A percentile compares a stretch with the other conserved stretches of the same genome.
phyloP scores from a whole-genome alignment of 2,113 vertebrate genomes.

The Oxygymnocypris stewartii region DNA sequence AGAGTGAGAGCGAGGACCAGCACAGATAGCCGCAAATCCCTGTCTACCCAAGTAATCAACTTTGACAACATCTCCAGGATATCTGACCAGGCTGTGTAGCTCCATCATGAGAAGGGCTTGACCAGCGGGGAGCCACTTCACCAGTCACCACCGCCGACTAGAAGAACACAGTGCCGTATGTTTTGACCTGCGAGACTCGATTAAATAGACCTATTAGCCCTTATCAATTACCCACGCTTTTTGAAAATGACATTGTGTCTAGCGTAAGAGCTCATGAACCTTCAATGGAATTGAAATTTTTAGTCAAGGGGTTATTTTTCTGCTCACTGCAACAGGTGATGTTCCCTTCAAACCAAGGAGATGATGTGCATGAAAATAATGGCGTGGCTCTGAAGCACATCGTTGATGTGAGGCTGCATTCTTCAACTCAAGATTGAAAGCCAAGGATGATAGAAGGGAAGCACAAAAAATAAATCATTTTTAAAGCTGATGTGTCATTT shows the following conservation, averaged over 20 bases:
- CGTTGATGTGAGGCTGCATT: neutral
- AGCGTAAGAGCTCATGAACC: neutral
- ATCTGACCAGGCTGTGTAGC: conserved; percentile 86
- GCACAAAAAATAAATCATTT: neutral
- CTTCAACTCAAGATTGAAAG: neutral
- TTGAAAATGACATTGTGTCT: conserved; percentile 13
- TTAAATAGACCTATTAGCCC: conserved; percentile 5
- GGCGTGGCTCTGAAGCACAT: neutral
- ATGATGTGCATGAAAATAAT: conserved; percentile 32
- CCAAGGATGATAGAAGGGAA: neutral
- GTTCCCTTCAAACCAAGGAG: neutral
- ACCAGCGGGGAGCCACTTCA: neutral
- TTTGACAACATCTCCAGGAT: conserved; percentile 86
- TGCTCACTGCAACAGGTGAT: neutral
- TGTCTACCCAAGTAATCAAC: conserved; percentile 89
- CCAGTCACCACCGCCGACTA: neutral
- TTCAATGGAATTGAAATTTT: neutral
- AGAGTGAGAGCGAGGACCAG: conserved; percentile 75
- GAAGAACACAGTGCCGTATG: neutral
- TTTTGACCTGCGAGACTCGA: neutral
- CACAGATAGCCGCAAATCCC: conserved; percentile 90
- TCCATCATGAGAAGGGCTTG: neutral
- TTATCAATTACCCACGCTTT: conserved; percentile 12
- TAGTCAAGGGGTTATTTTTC: conserved; percentile 16
- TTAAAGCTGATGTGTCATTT: neutral